A percentile compares a stretch with the other conserved stretches of the same genome.
Conservation (phyloP, 2,888 invertebrate genomes). For the Hyposoter didymator region DNA sequence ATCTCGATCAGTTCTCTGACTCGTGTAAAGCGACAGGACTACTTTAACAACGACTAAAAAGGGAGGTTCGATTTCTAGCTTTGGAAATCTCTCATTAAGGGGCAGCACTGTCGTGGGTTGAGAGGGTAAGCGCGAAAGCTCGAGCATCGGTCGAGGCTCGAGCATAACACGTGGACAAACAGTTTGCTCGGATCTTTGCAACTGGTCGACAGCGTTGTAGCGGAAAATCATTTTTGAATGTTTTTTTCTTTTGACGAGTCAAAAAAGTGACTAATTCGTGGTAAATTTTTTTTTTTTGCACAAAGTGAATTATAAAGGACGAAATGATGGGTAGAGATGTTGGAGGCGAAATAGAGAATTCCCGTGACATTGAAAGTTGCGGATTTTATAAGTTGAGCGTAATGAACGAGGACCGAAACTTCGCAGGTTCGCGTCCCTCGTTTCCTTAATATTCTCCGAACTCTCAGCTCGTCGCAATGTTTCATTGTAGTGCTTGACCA, state of each 20-base stretch:
- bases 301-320: background rate
- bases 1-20: too few species aligned
- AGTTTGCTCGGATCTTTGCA: conserved; percentile 72
- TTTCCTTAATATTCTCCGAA: conserved; percentile 9
- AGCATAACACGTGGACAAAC: conserved; percentile 75
- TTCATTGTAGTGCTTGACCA: conserved; percentile 28
- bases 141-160: conserved; percentile 60
- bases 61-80: conserved; percentile 29
- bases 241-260: too few species aligned
- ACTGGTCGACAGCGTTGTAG: conserved; percentile 69
- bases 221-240: too few species aligned
- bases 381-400: background rate
- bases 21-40: too few species aligned
- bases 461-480: conserved; percentile 25
- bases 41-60: background rate
- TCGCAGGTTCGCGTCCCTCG: background rate
- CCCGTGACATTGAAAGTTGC: background rate
- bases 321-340: background rate
- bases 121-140: conserved; percentile 60
- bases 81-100: conserved; percentile 45
- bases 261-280: background rate
- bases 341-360: background rate
- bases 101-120: conserved; percentile 61
- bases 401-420: conserved; percentile 2
- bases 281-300: background rate